phyloP scores from a whole-genome alignment of 2,113 vertebrate species.

The Sus scrofa region T2T-Sscrofa CM000825.6:163716001-163716500 shows the following conservation, averaged over 20 bases:
- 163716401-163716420: accelerated
- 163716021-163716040: neutral
- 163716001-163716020: neutral
- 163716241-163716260: neutral
- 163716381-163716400: accelerated
- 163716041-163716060: neutral
- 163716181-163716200: neutral
- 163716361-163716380: neutral
- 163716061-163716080: neutral
- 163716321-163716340: neutral
- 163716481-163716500: too few species aligned
- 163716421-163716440: too few species aligned
- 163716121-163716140: neutral
- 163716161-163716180: neutral
- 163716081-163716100: neutral
- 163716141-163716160: neutral
- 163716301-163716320: neutral
- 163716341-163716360: neutral
- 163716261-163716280: neutral
- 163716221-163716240: neutral
- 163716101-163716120: neutral
- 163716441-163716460: neutral
- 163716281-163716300: neutral
- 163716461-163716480: neutral
- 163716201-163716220: neutral